Evolutionary conservation across 2,113 vertebrate genomes (phyloP), one percentile per base, ranked within the genome.

Genomic region (Pluvianellus socialis): DNA sequence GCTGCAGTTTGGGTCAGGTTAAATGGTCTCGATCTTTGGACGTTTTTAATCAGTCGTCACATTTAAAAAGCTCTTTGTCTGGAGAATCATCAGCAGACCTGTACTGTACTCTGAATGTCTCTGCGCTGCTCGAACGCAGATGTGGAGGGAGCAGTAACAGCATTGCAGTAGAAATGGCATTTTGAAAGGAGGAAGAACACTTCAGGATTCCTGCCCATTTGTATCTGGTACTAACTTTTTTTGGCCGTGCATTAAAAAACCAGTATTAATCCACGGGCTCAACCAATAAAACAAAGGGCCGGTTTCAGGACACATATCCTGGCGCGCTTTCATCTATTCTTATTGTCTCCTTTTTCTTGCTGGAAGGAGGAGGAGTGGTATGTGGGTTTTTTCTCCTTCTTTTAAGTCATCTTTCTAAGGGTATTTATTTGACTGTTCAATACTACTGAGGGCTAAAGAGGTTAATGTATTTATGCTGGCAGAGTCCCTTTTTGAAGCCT

Each of bases 381-480:
- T 38, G 50, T 4, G 33, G 2, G 16, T 20, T 44, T 24, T 28
- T 18, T 5, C 14, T 8, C 10, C 6, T 59, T 12, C n/a, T 91
- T 73, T 55, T 38, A 79, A 91, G 56, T 83, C 17, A 0, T 66
- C 15, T n/a, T 80, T 81, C 75, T 32, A 42, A 44, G 50, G 14
- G 35, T 79, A 40, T 91, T 96, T 87, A 63, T 95, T 79, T 65
- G 89, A 28, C 73, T 61, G 65, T 15, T 90, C 0, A 0, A 8
- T 80, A 88, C 82, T 88, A 9, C 92, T 14, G 74, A 32, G 62
- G 45, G 77, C 62, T 88, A 7, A 72, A 61, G 49, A 71, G 45
- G 63, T 86, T 23, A 38, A 62, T n/a, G 19, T 66, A 73, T 94
- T 92, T 92, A 3, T 76, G 74, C 53, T 85, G 94, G 75, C 88